phyloP scores from a whole-genome alignment of 1,140 invertebrate species.

The Pachyrhynchus sulphureomaculatus region DNA sequence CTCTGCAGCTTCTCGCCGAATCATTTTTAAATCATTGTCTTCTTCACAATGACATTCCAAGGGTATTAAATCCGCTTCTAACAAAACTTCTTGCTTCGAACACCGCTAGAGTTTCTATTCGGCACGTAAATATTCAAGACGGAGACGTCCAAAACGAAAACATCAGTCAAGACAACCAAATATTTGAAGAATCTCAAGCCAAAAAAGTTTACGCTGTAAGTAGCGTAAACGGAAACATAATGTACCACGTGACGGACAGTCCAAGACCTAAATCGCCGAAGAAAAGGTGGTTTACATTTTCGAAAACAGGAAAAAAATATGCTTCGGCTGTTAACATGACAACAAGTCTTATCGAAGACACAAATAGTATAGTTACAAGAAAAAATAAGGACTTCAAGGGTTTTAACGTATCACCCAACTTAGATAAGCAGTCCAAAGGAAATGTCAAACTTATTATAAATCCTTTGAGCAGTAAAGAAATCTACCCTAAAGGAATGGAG shows the following conservation, averaged over 20 bases:
- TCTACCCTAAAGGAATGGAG: constrained; percentile 46
- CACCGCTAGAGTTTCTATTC: constrained; percentile 82
- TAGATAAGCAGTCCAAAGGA: constrained; percentile 39
- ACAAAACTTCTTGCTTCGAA: constrained; percentile 77
- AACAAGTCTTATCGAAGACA: constrained; percentile 45
- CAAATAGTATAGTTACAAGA: constrained; percentile 43
- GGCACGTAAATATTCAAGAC: constrained; percentile 78
- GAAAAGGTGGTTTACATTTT: constrained; percentile 48
- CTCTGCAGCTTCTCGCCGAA: constrained; percentile 69
- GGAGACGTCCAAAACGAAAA: constrained; percentile 56
- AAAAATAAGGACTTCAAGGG: constrained; percentile 49
- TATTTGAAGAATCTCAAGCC: constrained; percentile 53
- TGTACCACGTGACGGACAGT: constrained; percentile 71
- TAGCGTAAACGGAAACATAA: constrained; percentile 81
- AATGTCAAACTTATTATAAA: constrained; percentile 58
- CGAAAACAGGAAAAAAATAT: constrained; percentile 45
- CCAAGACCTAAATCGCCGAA: constrained; percentile 46
- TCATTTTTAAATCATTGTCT: constrained; percentile 74
- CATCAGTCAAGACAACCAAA: constrained; percentile 48
- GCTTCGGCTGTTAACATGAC: constrained; percentile 45
- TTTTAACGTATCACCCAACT: constrained; percentile 38
- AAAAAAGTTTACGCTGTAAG: constrained; percentile 82
- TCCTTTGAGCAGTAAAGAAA: constrained; percentile 53
- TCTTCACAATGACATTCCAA: constrained; percentile 72
- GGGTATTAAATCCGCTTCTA: constrained; percentile 79